Conservation (phyloP, 37 sponge, comb jelly and placozoan species). For the Aplysina aerophoba region DNA sequence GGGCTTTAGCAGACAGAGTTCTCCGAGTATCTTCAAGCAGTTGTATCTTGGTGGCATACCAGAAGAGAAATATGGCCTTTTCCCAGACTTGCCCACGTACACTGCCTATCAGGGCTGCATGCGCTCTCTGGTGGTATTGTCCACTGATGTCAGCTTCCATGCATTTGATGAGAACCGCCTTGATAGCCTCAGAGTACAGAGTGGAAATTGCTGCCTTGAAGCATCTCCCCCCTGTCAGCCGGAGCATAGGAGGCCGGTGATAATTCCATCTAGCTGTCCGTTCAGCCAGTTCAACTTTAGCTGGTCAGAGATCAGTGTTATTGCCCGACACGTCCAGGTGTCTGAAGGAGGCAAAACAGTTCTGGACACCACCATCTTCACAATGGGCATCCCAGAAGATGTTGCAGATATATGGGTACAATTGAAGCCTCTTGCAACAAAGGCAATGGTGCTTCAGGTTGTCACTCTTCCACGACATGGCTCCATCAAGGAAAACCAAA, state of each 20-base stretch:
- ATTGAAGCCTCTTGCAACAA: neutral
- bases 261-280: constrained; percentile 1
- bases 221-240: neutral
- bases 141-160: neutral
- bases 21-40: neutral
- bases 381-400: neutral
- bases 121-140: neutral
- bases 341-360: constrained; percentile 4
- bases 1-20: neutral
- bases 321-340: neutral
- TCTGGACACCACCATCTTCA: neutral
- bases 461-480: constrained; percentile 6
- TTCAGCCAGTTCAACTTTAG: constrained; percentile 6
- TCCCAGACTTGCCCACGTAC: constrained; percentile 1
- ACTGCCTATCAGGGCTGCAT: neutral
- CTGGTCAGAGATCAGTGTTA: constrained; percentile 4
- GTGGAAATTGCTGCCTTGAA: constrained; percentile 23
- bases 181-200: neutral
- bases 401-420: neutral
- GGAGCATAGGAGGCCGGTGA: too few relatives aligned
- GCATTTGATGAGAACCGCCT: neutral
- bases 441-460: neutral
- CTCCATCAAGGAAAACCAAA: neutral
- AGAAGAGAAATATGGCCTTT: neutral
- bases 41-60: constrained; percentile 17